Percentiles rank a stretch among this genome's conserved stretches.
Conservation (phyloP, 2,797 vertebrate genomes). For the Clarias pachynema region DNA sequence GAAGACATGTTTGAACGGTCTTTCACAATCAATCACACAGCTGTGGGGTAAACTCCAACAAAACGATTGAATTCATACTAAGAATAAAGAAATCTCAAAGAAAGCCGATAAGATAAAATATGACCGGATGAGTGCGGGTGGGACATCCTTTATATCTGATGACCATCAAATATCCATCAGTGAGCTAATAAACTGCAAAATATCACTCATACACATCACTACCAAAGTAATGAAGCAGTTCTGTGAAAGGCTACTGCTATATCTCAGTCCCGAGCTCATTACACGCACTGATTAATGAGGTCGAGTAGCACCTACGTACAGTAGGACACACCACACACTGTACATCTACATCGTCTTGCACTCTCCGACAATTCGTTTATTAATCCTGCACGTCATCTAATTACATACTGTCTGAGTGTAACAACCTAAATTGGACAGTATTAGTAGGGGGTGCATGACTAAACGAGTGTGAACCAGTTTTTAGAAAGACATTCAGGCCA, state of each 20-base stretch:
- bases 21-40: neutral
- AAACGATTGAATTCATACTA: neutral
- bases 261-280: constrained; percentile 38
- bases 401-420: neutral
- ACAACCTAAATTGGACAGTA: constrained; percentile 7
- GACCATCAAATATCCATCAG: neutral
- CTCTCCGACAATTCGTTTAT: neutral
- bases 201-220: constrained; percentile 16
- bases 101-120: neutral
- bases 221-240: constrained; percentile 40
- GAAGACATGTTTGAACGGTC: neutral
- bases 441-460: neutral
- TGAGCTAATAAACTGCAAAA: neutral
- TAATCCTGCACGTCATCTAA: neutral
- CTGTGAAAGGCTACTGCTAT: constrained; percentile 1
- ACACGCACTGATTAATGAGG: constrained; percentile 48
- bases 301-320: neutral
- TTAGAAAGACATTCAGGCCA: constrained; percentile 1
- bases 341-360: constrained; percentile 5
- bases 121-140: neutral
- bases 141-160: neutral
- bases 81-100: neutral
- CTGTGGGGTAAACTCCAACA: neutral
- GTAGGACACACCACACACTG: constrained; percentile 5
- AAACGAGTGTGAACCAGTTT: neutral